Conservation (phyloP, 2,888 invertebrate genomes). For the Tetanocera ferruginea region DNA sequence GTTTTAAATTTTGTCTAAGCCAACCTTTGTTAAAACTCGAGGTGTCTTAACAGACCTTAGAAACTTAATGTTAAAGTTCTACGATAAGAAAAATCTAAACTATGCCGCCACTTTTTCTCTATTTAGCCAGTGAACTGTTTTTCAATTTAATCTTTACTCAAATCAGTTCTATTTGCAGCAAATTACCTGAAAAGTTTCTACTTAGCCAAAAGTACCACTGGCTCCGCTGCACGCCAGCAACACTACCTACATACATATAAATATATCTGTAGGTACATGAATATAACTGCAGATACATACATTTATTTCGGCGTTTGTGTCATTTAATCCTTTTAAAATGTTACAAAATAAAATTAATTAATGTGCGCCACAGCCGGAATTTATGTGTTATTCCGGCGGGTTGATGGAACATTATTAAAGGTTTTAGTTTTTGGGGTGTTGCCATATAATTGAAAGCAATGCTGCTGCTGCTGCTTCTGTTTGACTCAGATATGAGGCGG, state of each 20-base stretch:
- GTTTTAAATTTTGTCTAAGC: too few relatives aligned
- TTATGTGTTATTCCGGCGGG: conserved; percentile 55
- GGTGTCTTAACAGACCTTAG: too few relatives aligned
- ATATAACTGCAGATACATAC: background rate
- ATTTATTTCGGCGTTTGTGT: conserved; percentile 53
- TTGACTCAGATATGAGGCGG: conserved; percentile 7
- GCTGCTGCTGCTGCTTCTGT: conserved; percentile 4
- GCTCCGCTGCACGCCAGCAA: background rate
- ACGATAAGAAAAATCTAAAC: background rate
- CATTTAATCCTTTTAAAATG: conserved; percentile 67
- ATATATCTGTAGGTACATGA: background rate
- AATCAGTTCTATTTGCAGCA: background rate
- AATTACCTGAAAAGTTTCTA: background rate
- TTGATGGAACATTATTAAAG: background rate
- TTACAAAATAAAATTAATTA: conserved; percentile 65
- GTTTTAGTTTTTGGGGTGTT: background rate
- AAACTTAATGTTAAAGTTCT: too few relatives aligned
- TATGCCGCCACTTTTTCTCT: background rate
- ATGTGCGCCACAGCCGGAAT: conserved; percentile 67
- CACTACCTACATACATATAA: background rate
- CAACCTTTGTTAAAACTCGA: too few relatives aligned
- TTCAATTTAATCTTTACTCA: background rate
- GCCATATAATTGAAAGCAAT: background rate
- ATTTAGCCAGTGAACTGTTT: too few relatives aligned
- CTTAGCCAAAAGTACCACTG: background rate